Evolutionary conservation across 2,888 invertebrate genomes (phyloP), one percentile per base, ranked within the genome.

Genomic region (Tubulanus polymorphus): DNA sequence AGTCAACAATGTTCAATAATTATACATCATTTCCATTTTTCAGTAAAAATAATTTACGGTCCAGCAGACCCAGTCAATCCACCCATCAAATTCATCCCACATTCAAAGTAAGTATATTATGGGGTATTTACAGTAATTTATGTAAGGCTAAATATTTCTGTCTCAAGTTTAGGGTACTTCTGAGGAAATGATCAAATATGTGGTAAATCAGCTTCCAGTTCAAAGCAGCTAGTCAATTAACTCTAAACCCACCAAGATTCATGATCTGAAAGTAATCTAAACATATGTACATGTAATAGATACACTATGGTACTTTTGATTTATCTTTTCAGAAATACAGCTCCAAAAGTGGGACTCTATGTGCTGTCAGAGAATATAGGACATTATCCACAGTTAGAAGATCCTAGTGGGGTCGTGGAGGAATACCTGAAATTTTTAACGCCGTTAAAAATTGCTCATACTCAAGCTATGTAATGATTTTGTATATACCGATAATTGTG

Each of bases 361-460:
- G 68, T 69, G 10, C 55, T 76, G 37, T 55, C 53, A 2, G 46
- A 60, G 2, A 37, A 51, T 0, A 68, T 76, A 32, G 75, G 76
- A 12, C 78, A 78, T 59, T 78, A 75, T 58, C 76, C 76, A 3
- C 76, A 76, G 52, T 71, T 68, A 66, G 78, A 78, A 59, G 70
- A 64, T 37, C 73, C 75, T 10, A 60, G 59, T 26, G 61, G 59
- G 3, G 63, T 72, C 20, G 35, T 66, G 5, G 30, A 56, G 29
- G 56, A 62, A 26, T 73, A 69, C n/a, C n/a, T n/a, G n/a, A n/a
- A n/a, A n/a, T n/a, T n/a, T n/a, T n/a, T n/a, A n/a, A n/a, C n/a
- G n/a, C n/a, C n/a, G n/a, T n/a, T n/a, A n/a, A n/a, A n/a, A n/a
- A n/a, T n/a, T n/a, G n/a, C n/a, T n/a, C n/a, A n/a, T n/a, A n/a